A percentile compares a stretch with the other conserved stretches of the same genome.
phyloP scores from a whole-genome alignment of 2,113 vertebrate genomes.

The Meles meles region DNA sequence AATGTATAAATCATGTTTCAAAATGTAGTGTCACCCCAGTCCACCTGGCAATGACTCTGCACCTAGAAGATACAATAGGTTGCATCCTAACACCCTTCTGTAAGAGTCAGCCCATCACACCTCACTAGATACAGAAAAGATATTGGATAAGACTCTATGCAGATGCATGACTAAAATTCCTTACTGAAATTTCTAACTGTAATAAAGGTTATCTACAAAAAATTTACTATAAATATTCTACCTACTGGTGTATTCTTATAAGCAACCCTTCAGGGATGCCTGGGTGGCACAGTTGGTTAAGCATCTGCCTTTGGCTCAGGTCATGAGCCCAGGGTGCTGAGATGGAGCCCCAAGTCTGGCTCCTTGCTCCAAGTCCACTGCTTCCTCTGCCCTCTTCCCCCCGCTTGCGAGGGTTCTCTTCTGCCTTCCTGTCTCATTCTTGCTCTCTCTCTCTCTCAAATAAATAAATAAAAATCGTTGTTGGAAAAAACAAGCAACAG shows the following conservation, averaged over 20 bases:
- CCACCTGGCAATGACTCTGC: not conserved
- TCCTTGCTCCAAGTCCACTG: no score
- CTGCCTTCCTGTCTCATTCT: no score
- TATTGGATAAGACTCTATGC: not conserved
- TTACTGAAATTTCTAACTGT: not conserved
- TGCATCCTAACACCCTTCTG: not conserved
- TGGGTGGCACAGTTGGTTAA: not conserved
- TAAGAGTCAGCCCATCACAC: not conserved
- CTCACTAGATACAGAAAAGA: not conserved
- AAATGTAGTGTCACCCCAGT: not conserved
- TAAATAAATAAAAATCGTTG: no score
- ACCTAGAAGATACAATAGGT: not conserved
- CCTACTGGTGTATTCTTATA: not conserved
- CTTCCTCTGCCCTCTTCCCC: no score
- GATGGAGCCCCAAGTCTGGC: no score
- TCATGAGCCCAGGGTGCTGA: no score
- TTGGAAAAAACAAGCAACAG: not conserved
- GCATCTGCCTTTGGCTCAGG: no score
- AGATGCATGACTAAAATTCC: not conserved
- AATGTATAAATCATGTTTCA: conserved; percentile 25
- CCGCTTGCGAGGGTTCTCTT: no score
- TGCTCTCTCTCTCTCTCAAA: no score
- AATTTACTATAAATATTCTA: not conserved
- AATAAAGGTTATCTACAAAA: not conserved
- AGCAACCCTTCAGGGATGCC: not conserved